Base-by-base conservation (phyloP, 2,797 vertebrate genomes). In the Girardinus metallicus region DNA sequence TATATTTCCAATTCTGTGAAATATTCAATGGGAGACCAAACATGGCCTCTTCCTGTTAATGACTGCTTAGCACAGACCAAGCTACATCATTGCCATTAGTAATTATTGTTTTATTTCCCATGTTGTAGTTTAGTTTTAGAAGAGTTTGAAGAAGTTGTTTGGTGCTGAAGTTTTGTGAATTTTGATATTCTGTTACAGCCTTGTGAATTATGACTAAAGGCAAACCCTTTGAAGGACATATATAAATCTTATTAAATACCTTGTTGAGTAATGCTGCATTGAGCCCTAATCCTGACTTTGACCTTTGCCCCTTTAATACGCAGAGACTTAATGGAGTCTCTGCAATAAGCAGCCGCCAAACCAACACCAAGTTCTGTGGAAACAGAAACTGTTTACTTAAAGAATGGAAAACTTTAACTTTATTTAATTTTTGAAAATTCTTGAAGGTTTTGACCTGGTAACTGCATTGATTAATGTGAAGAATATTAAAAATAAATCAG, bases 261-360 rank as follows among this genome's bases (percentile, higher is more conserved):
- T 51, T 49, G 49, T 83, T 87, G 31, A 81, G 81, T 88, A 88
- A 85, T 77, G 83, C 89, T 64, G 81, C 86, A 87, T 91, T 90
- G 88, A 90, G 89, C 84, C 81, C 78, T 90, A 92, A 93, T 94
- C 87, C 90, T 71, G 84, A 88, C 84, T 79, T 87, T 86, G 85
- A 89, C 87, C 90, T 43, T 89, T 90, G 89, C 26, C 88, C 90
- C 47, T 75, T 86, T 91, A 93, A 92, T 85, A 74, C 89, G 75
- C 73, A 2, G 26, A 73, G 86, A 82, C 77, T 87, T 83, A 88
- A 64, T 3, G 51, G 60, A 78, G 73, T 75, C 44, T 73, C 77
- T 57, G 68, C 76, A 77, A 21, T 39, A 73, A 70, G 53, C 55
- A 73, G 39, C 44, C 11, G 18, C 46, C 31, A n/a, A 34, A 73